Evolutionary conservation across 2,113 vertebrate genomes (phyloP), one percentile per base, ranked within the genome.

Genomic region (Scopus umbretta): DNA sequence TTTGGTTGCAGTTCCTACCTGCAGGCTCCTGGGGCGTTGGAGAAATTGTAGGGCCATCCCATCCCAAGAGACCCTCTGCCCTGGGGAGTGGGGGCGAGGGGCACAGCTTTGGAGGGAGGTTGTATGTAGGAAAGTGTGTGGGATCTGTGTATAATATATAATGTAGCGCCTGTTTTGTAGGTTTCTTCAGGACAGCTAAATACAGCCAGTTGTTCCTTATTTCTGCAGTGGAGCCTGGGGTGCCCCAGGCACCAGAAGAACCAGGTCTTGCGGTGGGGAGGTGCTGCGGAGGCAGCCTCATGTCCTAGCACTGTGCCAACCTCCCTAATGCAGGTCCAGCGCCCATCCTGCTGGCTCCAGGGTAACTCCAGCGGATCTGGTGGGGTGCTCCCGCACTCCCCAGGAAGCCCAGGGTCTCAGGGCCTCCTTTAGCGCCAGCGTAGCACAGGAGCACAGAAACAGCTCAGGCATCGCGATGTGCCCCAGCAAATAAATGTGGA

Each of bases 141-240:
- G 11, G 1, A 20, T 62, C 56, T 47, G 34, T 7, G 6, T 9
- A 0, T 19, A 26, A 1, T 22, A 2, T 0, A 1, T 8, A 8
- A 4, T 1, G 16, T 2, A 5, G 50, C 3, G 6, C 52, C 72
- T 45, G 42, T 1, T 2, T 13, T 8, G 10, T 13, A 11, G 13
- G 3, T 40, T 38, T 34, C 47, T 42, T 49, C 6, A 3, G 80
- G 58, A 11, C 1, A 7, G 23, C 6, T 5, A 6, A 18, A 42
- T 10, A 12, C 34, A 9, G 10, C 9, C n/a, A 3, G 13, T 1
- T 58, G 36, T 40, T 29, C 79, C 49, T 42, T 2, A 1, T 25
- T 47, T 42, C 14, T 10, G 63, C 84, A 26, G 76, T 2, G 3
- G 18, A 4, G 52, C 66, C 18, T 7, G 9, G 26, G 34, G 14